A percentile compares a stretch with the other conserved stretches of the same genome.
These are phyloP conservation scores for Liposcelis brunnea DNA, from an alignment of 2,888 invertebrate species.

Conservation along the genomic window DNA sequence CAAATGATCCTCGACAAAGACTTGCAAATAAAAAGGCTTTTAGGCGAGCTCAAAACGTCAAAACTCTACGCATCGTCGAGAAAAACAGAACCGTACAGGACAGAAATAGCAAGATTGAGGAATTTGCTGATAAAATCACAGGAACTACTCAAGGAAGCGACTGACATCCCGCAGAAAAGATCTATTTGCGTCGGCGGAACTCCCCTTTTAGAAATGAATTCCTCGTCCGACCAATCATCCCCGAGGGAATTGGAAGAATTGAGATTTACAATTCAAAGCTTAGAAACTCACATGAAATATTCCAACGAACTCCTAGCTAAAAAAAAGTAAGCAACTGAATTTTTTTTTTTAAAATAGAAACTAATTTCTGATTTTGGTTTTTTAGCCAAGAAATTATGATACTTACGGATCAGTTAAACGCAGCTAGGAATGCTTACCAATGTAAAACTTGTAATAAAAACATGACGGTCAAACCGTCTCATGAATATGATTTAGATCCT, in stretches of 20 bases:
- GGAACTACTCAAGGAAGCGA: slow-evolving; percentile 2
- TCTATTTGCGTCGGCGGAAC: neutral
- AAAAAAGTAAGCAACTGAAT: slow-evolving; percentile 3
- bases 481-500: too few species aligned
- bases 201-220: neutral
- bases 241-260: slow-evolving; percentile 4
- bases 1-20: slow-evolving; percentile 3
- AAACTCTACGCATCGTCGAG: neutral
- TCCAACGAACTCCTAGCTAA: neutral
- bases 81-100: slow-evolving; percentile 5
- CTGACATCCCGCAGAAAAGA: neutral
- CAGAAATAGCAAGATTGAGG: slow-evolving; percentile 1
- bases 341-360: too few species aligned
- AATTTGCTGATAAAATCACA: slow-evolving; percentile 2
- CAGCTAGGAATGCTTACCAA: too few species aligned
- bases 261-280: neutral
- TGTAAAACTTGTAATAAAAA: too few species aligned
- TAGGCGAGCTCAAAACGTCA: neutral
- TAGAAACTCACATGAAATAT: slow-evolving; percentile 5
- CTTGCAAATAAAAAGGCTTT: neutral
- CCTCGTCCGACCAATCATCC: neutral
- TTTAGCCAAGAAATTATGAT: too few species aligned
- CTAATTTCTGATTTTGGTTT: too few species aligned
- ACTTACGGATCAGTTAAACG: too few species aligned
- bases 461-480: too few species aligned